These are phyloP conservation scores for Ochotona princeps DNA, from an alignment of 2,113 vertebrate genomes.

Conservation along the genomic window DNA sequence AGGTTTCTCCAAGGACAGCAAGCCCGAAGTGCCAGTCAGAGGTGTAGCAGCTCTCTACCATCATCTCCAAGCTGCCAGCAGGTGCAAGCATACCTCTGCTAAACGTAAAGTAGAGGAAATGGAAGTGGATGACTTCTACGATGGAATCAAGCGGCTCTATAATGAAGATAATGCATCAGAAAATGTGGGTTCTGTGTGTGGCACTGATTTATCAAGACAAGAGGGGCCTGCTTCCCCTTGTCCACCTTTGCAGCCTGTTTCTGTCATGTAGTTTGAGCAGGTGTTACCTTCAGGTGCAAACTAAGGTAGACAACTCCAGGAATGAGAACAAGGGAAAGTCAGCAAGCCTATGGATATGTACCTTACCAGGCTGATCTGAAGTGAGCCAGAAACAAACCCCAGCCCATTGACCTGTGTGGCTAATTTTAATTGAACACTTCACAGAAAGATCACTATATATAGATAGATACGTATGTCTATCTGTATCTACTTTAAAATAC, in stretches of 20 bases:
- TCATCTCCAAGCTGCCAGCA: conserved; percentile 83
- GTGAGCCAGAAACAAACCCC: conserved; percentile 85
- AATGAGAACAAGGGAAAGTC: conserved; percentile 37
- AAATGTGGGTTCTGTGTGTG: conserved; percentile 82
- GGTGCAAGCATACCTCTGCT: conserved; percentile 90
- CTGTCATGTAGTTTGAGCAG: conserved; percentile 86
- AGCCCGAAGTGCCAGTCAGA: conserved; percentile 86
- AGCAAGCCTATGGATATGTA: conserved; percentile 74
- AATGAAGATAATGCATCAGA: conserved; percentile 91
- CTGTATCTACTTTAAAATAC: conserved; percentile 76
- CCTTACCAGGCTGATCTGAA: conserved; percentile 87
- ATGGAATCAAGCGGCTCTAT: conserved; percentile 97
- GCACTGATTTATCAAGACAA: conserved; percentile 85
- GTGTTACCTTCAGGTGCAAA: background rate
- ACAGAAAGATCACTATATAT: conserved; percentile 83
- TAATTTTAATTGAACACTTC: conserved; percentile 86
- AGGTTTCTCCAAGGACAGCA: conserved; percentile 85
- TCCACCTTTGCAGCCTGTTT: conserved; percentile 94
- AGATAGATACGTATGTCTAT: conserved; percentile 76
- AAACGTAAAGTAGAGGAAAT: conserved; percentile 98
- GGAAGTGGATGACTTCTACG: conserved; percentile 98
- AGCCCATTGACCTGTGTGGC: conserved; percentile 80
- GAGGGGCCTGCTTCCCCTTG: conserved; percentile 92
- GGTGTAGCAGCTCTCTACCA: conserved; percentile 82
- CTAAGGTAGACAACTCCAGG: conserved; percentile 3